These are phyloP conservation scores for Pempheris klunzingeri DNA, from an alignment of 2,797 vertebrate genomes.

Conservation along the genomic window DNA sequence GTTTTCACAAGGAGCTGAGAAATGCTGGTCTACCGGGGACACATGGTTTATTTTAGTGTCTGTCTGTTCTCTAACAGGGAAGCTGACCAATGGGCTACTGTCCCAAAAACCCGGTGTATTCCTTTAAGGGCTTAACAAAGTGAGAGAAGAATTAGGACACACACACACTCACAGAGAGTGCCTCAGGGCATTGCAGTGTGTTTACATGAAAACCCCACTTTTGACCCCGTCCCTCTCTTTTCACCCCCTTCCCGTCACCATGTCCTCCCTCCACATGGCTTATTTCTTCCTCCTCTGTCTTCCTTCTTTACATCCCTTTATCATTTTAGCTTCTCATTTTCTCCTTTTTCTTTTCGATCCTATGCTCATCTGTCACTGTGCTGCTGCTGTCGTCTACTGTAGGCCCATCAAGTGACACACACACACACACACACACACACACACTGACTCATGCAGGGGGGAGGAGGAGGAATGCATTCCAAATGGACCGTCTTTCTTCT, in stretches of 20 bases:
- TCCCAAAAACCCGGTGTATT: slow-evolving; percentile 13
- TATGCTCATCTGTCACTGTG: neutral
- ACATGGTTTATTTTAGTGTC: slow-evolving; percentile 15
- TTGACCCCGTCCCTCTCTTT: slow-evolving; percentile 37
- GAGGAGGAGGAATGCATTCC: slow-evolving; percentile 53
- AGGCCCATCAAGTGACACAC: slow-evolving; percentile 52
- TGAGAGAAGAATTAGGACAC: slow-evolving; percentile 44
- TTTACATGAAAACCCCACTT: slow-evolving; percentile 59
- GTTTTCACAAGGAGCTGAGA: neutral
- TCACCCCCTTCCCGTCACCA: slow-evolving; percentile 8
- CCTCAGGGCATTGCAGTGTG: slow-evolving; percentile 52
- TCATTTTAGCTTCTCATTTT: neutral
- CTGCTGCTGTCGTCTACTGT: slow-evolving; percentile 12
- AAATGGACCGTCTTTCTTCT: slow-evolving; percentile 58
- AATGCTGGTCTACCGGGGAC: neutral
- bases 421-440: slow-evolving; percentile 17
- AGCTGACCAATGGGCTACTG: neutral
- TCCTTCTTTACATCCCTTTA: neutral
- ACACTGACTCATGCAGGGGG: slow-evolving; percentile 53
- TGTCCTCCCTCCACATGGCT: slow-evolving; percentile 7
- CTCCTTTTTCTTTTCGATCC: neutral
- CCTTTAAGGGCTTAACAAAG: slow-evolving; percentile 40
- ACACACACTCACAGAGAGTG: slow-evolving; percentile 34
- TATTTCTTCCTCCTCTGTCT: neutral
- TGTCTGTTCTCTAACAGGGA: slow-evolving; percentile 11